Conservation (phyloP, 2,888 invertebrate genomes). For the Hydrotaea cyrtoneurina region DNA sequence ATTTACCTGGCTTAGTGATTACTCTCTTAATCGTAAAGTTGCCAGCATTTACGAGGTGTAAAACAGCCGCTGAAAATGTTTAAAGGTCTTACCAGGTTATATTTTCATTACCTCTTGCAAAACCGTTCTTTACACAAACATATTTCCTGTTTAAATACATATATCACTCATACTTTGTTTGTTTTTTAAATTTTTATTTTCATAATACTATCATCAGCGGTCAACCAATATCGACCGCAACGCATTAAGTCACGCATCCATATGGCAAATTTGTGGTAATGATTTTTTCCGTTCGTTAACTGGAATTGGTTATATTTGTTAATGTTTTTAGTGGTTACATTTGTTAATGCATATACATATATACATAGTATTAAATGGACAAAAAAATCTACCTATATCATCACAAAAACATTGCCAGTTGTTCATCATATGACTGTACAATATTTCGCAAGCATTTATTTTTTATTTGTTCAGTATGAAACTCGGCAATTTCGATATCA, state of each 20-base stretch:
- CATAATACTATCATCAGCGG: slow-evolving; percentile 26
- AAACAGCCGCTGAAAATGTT: too few species aligned
- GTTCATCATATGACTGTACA: slow-evolving; percentile 13
- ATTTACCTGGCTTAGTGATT: too few species aligned
- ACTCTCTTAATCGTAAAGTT: too few species aligned
- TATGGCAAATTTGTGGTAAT: slow-evolving; percentile 72
- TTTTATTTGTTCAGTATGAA: too few species aligned
- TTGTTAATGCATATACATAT: too few species aligned
- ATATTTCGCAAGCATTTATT: too few species aligned
- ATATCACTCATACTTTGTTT: neutral
- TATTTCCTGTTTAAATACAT: too few species aligned
- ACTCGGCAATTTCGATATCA: too few species aligned
- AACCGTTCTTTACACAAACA: too few species aligned
- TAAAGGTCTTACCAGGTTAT: too few species aligned
- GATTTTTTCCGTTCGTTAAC: slow-evolving; percentile 25
- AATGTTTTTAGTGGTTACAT: slow-evolving; percentile 51
- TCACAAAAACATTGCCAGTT: neutral
- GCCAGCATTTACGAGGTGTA: too few species aligned
- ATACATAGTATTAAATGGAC: slow-evolving; percentile 26
- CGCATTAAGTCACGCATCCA: slow-evolving; percentile 75
- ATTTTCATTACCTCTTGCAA: too few species aligned
- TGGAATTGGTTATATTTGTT: slow-evolving; percentile 24
- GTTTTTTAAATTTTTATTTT: neutral
- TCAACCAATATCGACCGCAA: slow-evolving; percentile 73
- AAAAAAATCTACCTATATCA: neutral